Base-by-base conservation (phyloP, 2,113 vertebrate species). In the Anoplopoma fimbria region DNA sequence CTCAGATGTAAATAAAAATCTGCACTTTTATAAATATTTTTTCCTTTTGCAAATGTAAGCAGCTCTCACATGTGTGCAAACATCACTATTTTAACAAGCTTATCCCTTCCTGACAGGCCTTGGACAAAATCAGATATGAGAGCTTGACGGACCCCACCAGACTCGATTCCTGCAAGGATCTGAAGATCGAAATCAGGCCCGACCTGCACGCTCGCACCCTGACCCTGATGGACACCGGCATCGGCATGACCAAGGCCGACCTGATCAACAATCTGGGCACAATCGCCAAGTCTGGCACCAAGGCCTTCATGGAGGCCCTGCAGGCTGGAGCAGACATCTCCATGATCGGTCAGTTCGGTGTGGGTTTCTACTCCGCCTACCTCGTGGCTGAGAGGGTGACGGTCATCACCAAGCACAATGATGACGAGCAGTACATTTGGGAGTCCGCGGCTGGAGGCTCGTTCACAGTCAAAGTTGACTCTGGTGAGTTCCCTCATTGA, bases 111-210 rank as follows among this genome's bases (percentile, higher is more conserved):
- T 92, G 33, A 94, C 96, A 80, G 98, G 95, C 95, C 33, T 79
- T 96, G 92, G 96, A 96, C 88, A 96, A 96, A 92, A 96, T 96
- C 84, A 88, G 96, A 86, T 96, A 96, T 55, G 96, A 96, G 78
- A 96, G 96, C 81, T 83, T 96, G 83, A 96, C 96, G 40, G 95
- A 96, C 75, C 95, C 96, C 19, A 92, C 89, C 89, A 95, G 90
- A 86, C 83, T 96, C n/a, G 96, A 96, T 15, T 93, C 93, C 55
- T 94, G 95, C 93, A 96, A 96, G 65, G 95, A 96, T 0, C 84
- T 96, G 55, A 96, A 95, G 87, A 96, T 96, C 60, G 95, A 96
- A 81, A 40, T 96, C 80, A 90, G 6, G 19, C 96, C 96, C 1
- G 92, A 96, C 77, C 82, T 80, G 61, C 89, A 89, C 8, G 85